These are phyloP conservation scores for Chanos chanos DNA, from an alignment of 2,797 vertebrate genomes.

Conservation along the genomic window DNA sequence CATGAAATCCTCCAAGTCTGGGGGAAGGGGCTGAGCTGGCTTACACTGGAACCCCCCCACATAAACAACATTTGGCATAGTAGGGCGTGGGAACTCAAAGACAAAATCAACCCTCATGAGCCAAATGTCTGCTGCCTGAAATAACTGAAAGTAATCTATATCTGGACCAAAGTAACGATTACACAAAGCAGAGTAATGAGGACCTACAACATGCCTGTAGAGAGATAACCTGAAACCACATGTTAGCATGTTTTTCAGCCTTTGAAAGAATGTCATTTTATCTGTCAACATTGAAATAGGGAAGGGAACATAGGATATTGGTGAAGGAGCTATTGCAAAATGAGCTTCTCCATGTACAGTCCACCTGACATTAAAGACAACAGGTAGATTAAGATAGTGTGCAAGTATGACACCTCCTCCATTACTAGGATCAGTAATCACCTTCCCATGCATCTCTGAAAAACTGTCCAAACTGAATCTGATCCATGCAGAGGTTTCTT, in stretches of 20 bases:
- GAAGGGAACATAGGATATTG: conserved; percentile 3
- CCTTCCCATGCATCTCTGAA: conserved; percentile 37
- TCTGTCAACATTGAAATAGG: conserved; percentile 12
- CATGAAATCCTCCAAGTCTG: conserved; percentile 67
- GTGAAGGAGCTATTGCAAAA: conserved; percentile 12
- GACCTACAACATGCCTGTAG: background rate
- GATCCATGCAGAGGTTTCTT: conserved; percentile 31
- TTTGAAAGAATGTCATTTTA: conserved; percentile 14
- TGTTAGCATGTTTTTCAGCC: conserved; percentile 7
- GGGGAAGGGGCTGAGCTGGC: no score
- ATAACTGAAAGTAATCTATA: conserved; percentile 12
- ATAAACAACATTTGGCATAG: no score
- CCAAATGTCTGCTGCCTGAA: no score
- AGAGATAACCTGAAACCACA: background rate
- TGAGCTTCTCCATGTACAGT: conserved; percentile 12
- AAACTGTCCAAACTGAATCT: conserved; percentile 37
- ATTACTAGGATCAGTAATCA: conserved; percentile 44
- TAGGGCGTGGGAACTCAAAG: no score
- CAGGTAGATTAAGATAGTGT: conserved; percentile 57
- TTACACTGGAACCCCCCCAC: no score
- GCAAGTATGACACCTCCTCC: conserved; percentile 46
- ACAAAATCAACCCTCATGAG: no score
- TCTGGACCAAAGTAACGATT: conserved; percentile 23
- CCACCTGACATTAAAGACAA: conserved; percentile 36
- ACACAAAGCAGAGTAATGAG: conserved; percentile 15